Evolutionary conservation across 2,797 vertebrate species (phyloP), one percentile per base, ranked within the genome.

Genomic region (Lacerta agilis): DNA sequence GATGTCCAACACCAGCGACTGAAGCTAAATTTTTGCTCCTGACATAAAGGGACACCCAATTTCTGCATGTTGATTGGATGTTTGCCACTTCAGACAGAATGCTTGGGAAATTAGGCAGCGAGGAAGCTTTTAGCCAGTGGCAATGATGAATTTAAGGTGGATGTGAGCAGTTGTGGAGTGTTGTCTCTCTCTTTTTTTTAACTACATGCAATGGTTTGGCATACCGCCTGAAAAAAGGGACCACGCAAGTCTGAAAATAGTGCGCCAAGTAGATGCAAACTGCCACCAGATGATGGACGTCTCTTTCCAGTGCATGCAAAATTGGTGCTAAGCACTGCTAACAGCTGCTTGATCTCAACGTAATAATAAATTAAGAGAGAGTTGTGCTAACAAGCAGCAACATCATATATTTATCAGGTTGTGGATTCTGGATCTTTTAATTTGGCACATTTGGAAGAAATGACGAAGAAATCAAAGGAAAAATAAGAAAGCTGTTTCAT

Each of bases 41-140:
- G 78, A 87, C 85, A 36, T n/a, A n/a, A 92, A 93, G 88, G 38
- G 79, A 88, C 91, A 89, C 18, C 36, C 61, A 89, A 43, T 87
- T 90, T 89, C 13, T 9, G 58, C 88, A 90, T 80, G 69, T 36
- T 91, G 87, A 93, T 89, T 87, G 86, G 73, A 86, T 80, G 81
- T 86, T 91, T 90, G 88, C 61, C 89, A 17, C n/a, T 82, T 76
- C 89, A 85, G 88, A 84, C 23, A n/a, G 27, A 77, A 87, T 0
- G 2, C 71, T 82, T 80, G 75, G 78, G 84, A 91, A 94, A 80
- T 72, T 25, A 43, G 0, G n/a, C 43, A 82, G 33, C 79, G 80
- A 83, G 64, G 29, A 88, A 89, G 36, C 43, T 69, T 88, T 84
- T 55, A 82, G 86, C 85, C 75, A 75, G 55, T 4, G 61, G 64